phyloP scores from a whole-genome alignment of 2,888 invertebrate species.

The Diploptera punctata region DNA sequence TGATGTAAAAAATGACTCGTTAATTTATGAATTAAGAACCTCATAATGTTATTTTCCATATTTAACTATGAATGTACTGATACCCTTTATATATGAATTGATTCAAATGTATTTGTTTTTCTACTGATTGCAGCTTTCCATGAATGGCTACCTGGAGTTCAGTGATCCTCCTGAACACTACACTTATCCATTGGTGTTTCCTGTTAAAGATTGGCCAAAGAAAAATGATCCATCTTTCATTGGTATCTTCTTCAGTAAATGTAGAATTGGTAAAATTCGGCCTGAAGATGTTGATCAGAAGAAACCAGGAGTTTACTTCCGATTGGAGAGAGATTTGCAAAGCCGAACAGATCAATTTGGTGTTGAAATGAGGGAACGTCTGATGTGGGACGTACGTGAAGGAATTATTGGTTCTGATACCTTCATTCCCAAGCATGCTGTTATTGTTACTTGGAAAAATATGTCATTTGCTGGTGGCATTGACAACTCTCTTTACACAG shows the following conservation, averaged over 20 bases:
- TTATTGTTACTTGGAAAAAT: slow-evolving; percentile 96
- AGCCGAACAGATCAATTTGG: slow-evolving; percentile 81
- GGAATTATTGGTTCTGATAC: slow-evolving; percentile 91
- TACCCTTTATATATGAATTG: too few species aligned
- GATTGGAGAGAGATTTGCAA: slow-evolving; percentile 73
- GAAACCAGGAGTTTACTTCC: slow-evolving; percentile 58
- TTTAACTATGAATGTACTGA: too few species aligned
- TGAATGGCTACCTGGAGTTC: slow-evolving; percentile 87
- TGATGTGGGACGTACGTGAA: slow-evolving; percentile 88
- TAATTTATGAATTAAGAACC: too few species aligned
- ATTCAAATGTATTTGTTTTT: too few species aligned
- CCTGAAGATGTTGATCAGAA: slow-evolving; percentile 78
- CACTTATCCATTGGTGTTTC: slow-evolving; percentile 86
- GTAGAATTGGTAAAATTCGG: slow-evolving; percentile 76
- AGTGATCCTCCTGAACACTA: slow-evolving; percentile 88
- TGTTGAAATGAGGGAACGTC: slow-evolving; percentile 82
- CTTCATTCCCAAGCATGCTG: slow-evolving; percentile 89
- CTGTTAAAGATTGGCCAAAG: slow-evolving; percentile 84
- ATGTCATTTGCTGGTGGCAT: slow-evolving; percentile 92
- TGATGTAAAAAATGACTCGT: too few species aligned
- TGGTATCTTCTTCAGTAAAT: slow-evolving; percentile 91
- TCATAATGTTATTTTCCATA: too few species aligned
- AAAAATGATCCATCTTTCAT: slow-evolving; percentile 92
- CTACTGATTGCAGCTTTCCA: slow-evolving; percentile 71
- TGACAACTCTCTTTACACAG: slow-evolving; percentile 74